Evolutionary conservation across 2,113 vertebrate species (phyloP), one percentile per base, ranked within the genome.

Genomic region (Mola mola): DNA sequence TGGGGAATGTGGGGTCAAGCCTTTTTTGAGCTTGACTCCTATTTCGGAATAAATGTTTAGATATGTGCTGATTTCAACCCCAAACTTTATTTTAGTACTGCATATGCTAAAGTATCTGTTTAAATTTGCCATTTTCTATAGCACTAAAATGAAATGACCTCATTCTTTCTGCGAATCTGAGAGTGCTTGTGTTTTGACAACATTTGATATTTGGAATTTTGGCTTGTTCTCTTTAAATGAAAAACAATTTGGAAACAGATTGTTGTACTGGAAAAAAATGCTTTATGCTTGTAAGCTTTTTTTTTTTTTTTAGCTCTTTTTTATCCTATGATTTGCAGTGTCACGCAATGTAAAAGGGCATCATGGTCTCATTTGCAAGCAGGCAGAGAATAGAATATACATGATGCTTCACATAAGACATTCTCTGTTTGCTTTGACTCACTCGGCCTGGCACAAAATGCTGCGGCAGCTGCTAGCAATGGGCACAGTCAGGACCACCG

Each of bases 401-500:
- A 34, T 38, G 40, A 41, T 21, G 67, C 72, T 65, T 44, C 22
- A 29, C 19, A 28, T 26, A 52, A 52, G 8, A 36, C 63, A 3
- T 28, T 8, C 44, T 70, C 26, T 63, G 44, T 69, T 4, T 64
- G 34, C n/a, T n/a, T n/a, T n/a, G n/a, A n/a, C n/a, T n/a, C 10
- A 46, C 36, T 51, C 26, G 2, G 57, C 47, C 56, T 47, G 62
- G 62, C 53, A 66, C 65, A 57, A 51, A 24, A 9, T 6, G 52
- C 0, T 15, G 24, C 41, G 77, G 65, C 76, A 73, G 77, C 71
- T 78, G 73, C 25, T 42, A 43, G 69, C 10, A 56, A 55, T 52
- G 66, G 72, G 52, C 62, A 73, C 71, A 61, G 48, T 36, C 48
- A 1, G 72, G 67, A 79, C 72, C 66, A 56, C 70, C 72, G 26